Conservation (phyloP, 2,888 invertebrate species). For the Margaritifera margaritifera region DNA sequence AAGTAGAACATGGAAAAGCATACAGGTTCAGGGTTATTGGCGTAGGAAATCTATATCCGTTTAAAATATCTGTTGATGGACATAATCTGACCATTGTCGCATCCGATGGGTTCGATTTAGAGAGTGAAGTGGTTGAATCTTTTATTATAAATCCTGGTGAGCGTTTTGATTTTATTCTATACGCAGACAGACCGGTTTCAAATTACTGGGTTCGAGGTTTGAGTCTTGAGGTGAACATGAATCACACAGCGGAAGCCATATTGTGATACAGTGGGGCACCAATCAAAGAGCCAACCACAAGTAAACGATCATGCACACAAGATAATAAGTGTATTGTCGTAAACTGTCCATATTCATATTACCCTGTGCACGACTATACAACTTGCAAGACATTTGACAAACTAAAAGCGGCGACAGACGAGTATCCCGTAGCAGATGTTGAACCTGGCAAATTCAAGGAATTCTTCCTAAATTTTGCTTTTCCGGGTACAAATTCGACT, state of each 20-base stretch:
- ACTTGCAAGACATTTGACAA: conserved; percentile 35
- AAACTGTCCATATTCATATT: conserved; percentile 50
- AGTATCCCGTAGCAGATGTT: conserved; percentile 34
- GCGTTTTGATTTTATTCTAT: conserved; percentile 54
- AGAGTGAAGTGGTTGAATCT: conserved; percentile 40
- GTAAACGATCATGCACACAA: conserved; percentile 23
- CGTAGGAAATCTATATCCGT: conserved; percentile 47
- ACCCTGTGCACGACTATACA: conserved; percentile 27
- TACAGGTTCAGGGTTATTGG: conserved; percentile 56
- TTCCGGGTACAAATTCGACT: conserved; percentile 46
- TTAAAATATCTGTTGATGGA: conserved; percentile 50
- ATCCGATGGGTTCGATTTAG: conserved; percentile 53
- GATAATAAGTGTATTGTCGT: conserved; percentile 36
- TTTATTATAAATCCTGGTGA: conserved; percentile 56
- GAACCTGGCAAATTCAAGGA: conserved; percentile 40
- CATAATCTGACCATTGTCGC: conserved; percentile 50
- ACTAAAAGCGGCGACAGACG: conserved; percentile 22
- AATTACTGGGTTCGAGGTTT: conserved; percentile 59
- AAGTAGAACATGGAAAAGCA: conserved; percentile 25
- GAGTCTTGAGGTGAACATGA: conserved; percentile 32
- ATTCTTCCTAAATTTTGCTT: conserved; percentile 61
- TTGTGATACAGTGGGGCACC: conserved; percentile 39
- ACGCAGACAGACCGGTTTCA: conserved; percentile 36
- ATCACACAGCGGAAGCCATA: conserved; percentile 43
- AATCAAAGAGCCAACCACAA: conserved; percentile 30